Percentiles rank a stretch among this genome's conserved stretches.
Conservation (phyloP, 2,797 vertebrate genomes). For the Margarornis squamiger region DNA sequence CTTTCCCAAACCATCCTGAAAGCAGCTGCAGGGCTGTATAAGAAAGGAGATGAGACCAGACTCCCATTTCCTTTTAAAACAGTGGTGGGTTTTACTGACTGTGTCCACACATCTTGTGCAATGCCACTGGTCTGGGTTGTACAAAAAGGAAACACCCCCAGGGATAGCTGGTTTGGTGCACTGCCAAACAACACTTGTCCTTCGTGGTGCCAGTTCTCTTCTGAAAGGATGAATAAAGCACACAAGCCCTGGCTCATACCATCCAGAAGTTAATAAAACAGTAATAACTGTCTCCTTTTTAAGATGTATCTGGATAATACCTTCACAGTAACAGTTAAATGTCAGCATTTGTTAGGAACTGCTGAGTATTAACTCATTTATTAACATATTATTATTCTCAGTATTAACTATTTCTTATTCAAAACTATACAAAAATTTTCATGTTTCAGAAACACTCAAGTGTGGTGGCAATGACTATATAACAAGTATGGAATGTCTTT, state of each 20-base stretch:
- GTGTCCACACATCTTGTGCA: not conserved
- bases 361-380: not conserved
- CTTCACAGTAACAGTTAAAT: not conserved
- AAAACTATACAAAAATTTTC: not conserved
- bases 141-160: not conserved
- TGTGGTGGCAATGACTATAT: not conserved
- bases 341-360: not conserved
- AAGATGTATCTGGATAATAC: not conserved
- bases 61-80: not conserved
- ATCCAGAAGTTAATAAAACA: slow-evolving; percentile 3
- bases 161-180: not conserved
- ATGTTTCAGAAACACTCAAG: not conserved
- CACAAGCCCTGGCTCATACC: not conserved
- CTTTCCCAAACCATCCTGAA: not conserved
- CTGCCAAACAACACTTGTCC: not conserved
- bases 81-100: not conserved
- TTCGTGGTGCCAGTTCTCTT: not conserved
- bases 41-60: not conserved
- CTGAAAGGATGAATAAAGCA: slow-evolving; percentile 10
- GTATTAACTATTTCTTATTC: slow-evolving; percentile 3
- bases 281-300: not conserved
- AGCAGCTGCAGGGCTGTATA: not conserved
- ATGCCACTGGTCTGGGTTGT: not conserved
- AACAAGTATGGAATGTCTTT: not conserved
- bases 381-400: not conserved